Conservation (phyloP, 1,140 invertebrate species). For the Leptinotarsa defecta region DNA sequence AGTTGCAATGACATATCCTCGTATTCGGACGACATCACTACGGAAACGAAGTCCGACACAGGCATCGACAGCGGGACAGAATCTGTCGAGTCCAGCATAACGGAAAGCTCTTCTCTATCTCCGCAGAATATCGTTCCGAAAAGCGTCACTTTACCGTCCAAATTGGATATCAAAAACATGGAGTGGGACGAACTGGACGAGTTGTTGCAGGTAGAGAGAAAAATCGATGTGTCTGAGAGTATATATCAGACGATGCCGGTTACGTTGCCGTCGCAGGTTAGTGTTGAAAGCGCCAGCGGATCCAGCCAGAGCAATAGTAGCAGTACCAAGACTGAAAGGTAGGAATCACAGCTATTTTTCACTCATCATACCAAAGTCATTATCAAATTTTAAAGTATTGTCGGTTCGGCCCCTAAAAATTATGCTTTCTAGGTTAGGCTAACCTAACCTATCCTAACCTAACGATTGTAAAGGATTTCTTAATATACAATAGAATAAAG, state of each 20-base stretch:
- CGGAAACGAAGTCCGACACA: slow-evolving; percentile 25
- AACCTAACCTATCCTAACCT: no score
- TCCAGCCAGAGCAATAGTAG: slow-evolving; percentile 32
- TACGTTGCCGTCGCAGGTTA: slow-evolving; percentile 64
- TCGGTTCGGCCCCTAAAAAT: no score
- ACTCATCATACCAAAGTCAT: no score
- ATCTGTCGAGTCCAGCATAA: slow-evolving; percentile 41
- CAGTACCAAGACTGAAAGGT: slow-evolving; percentile 41
- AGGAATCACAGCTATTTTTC: not conserved
- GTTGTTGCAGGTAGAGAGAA: slow-evolving; percentile 70
- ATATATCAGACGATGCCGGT: slow-evolving; percentile 74
- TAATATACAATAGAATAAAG: no score
- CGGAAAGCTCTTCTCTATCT: slow-evolving; percentile 38
- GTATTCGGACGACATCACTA: not conserved
- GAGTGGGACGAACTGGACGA: slow-evolving; percentile 76
- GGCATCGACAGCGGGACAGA: slow-evolving; percentile 49
- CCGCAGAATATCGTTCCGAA: slow-evolving; percentile 53
- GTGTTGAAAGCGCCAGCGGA: slow-evolving; percentile 54
- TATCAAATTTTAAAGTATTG: no score
- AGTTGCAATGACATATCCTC: slow-evolving; percentile 47
- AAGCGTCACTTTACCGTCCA: slow-evolving; percentile 68
- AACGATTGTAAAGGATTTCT: no score
- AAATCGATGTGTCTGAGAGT: slow-evolving; percentile 68
- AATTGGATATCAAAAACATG: slow-evolving; percentile 68
- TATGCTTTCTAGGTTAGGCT: no score